A percentile compares a stretch with the other conserved stretches of the same genome.
These are phyloP conservation scores for Pocillopora damicornis DNA, from an alignment of 64 coral and sea anemone genomes.

Conservation along the genomic window DNA sequence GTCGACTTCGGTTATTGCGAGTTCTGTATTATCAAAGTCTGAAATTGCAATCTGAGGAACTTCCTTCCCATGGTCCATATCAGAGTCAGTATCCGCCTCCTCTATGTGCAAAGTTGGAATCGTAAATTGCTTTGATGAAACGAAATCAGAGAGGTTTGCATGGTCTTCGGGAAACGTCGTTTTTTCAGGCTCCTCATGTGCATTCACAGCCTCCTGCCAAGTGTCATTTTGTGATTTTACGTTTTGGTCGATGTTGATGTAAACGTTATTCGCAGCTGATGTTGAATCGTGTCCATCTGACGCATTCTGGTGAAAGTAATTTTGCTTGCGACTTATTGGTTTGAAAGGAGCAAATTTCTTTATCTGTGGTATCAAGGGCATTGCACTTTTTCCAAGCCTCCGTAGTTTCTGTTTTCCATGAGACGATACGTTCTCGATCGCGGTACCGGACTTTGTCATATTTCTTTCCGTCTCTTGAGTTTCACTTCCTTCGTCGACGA, in stretches of 20 bases:
- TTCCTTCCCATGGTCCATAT: neutral
- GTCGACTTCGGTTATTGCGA: neutral
- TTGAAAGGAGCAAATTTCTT: neutral
- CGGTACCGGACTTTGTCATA: neutral
- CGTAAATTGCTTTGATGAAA: neutral
- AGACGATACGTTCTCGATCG: neutral
- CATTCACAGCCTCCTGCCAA: neutral
- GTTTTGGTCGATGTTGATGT: neutral
- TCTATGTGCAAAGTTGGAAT: constrained; percentile 37
- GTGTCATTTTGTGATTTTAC: neutral
- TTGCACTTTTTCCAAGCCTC: neutral
- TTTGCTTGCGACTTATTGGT: neutral
- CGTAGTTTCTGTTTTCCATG: neutral
- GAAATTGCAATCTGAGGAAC: constrained; percentile 9
- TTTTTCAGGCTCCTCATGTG: neutral
- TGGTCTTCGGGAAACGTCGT: neutral
- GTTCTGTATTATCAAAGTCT: constrained; percentile 1
- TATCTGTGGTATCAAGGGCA: neutral
- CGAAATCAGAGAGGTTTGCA: too few species aligned
- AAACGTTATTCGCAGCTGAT: neutral
- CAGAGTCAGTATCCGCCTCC: constrained; percentile 20
- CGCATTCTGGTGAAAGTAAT: neutral
- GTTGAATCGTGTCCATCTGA: neutral
- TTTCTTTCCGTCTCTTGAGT: neutral
- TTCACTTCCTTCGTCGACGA: neutral